Evolutionary conservation across 1,140 invertebrate species (phyloP), one percentile per base, ranked within the genome.

Genomic region (Lepeophtheirus salmonis): DNA sequence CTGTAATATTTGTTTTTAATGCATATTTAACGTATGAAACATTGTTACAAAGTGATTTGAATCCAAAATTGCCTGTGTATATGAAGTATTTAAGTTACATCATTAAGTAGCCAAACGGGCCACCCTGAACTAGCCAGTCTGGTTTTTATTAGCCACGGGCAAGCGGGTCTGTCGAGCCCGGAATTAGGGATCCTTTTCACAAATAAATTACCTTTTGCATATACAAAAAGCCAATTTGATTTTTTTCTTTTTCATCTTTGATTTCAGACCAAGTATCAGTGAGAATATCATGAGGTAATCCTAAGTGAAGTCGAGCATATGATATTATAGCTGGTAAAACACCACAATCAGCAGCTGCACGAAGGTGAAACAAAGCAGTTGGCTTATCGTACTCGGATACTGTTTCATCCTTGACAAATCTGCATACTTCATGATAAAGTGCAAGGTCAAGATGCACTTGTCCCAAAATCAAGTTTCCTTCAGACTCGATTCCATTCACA

Each of bases 401-500:
- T 62, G 60, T 66, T 16, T 63, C 65, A 49, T 67, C 64, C 56
- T 67, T 66, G 20, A 65, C 67, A 65, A 79, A 79, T 20, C 77
- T 69, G 18, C 77, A 75, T 1, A 76, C 60, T 67, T 79, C 77
- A 64, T 79, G 74, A 65, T 79, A 79, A 62, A 75, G 74, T 12
- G 75, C 73, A 64, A 79, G 66, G 62, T 78, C 77, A 62, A 78
- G 71, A 67, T 79, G 78, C 63, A 75, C 75, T 69, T 73, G 69
- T 56, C 73, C 73, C 14, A 74, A 65, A 62, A 75, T 67, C 54
- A 72, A 74, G 41, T 58, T 57, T 41, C 66, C 66, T 50, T 72
- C 66, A 62, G 71, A 63, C 63, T 72, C 70, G 50, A 72, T 68
- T 66, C 74, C 74, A 49, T 70, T 67, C 49, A 64, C 65, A 18